Evolutionary conservation across 2,888 invertebrate species (phyloP), one percentile per base, ranked within the genome.

Genomic region (Andrena minutula): DNA sequence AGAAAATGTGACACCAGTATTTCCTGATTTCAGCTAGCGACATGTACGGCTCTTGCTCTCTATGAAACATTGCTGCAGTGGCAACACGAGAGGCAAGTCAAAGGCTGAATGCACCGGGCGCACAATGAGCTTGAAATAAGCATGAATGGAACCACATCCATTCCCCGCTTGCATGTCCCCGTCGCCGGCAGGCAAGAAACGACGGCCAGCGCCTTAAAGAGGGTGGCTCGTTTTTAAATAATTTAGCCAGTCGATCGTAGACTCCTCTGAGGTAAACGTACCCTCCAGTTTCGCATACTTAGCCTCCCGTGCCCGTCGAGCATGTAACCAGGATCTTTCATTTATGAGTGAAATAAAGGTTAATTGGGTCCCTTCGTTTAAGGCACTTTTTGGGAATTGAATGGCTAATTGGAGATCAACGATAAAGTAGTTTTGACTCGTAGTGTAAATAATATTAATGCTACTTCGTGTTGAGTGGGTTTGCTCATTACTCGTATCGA

Each of bases 91-190:
- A 88, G 83, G 88, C 89, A 76, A 92, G 90, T 93, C 92, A 92
- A 93, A 93, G 91, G 92, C 90, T 92, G 93, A 92, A 93, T 92
- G 87, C 91, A 86, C 87, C 77, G 79, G 79, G 90, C 85, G 82
- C 89, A 93, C 92, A 93, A 92, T 93, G 92, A 91, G 93, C 92
- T 91, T 92, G 92, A 93, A 93, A 93, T 93, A 93, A 93, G 93
- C 89, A 91, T 93, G 93, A 93, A 93, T 93, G 92, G 92, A 90
- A 90, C 90, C 89, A 79, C 90, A 90, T 89, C 85, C 89, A 88
- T 87, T 86, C 90, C 87, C 76, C 87, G 74, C 84, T 80, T 82
- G 84, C 84, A 75, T 80, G 80, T 80, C 83, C 83, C 84, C 86
- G 77, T 86, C 82, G 87, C 90, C 89, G 87, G 77, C 82, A 85